phyloP scores from a whole-genome alignment of 2,113 vertebrate species.

The Gallinago media region DNA sequence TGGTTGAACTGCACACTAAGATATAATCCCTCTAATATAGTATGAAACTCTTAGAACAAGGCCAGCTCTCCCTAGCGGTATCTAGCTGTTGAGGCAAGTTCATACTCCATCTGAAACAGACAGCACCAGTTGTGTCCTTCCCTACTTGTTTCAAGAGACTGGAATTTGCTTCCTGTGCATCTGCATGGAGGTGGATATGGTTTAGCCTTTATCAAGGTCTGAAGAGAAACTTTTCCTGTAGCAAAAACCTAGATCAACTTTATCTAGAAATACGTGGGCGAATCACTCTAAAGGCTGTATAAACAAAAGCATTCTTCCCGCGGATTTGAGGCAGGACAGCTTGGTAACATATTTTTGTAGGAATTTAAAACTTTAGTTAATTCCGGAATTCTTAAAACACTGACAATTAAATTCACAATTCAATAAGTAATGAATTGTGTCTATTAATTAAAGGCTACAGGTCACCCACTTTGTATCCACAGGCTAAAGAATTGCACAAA shows the following conservation, averaged over 20 bases:
- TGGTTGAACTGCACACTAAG: background rate
- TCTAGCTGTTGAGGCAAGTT: background rate
- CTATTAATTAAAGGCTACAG: conserved; percentile 19
- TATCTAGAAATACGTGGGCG: background rate
- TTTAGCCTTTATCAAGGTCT: background rate
- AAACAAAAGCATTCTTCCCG: conserved; percentile 46
- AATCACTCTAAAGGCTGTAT: background rate
- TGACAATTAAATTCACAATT: background rate
- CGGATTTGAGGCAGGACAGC: conserved; percentile 12
- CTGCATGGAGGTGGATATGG: background rate
- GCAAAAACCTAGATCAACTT: background rate
- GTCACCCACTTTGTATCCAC: background rate
- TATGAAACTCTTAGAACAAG: background rate
- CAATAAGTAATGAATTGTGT: background rate
- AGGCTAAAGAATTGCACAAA: background rate
- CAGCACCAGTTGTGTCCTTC: background rate
- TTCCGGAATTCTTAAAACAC: conserved; percentile 19
- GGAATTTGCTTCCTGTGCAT: background rate
- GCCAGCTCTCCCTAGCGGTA: background rate
- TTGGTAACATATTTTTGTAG: conserved; percentile 8
- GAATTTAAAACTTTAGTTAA: conserved; percentile 30
- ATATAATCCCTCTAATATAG: background rate
- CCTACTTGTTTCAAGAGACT: background rate
- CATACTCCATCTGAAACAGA: background rate
- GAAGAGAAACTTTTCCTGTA: background rate